These are phyloP conservation scores for Tragulus kanchil DNA, from an alignment of 2,113 vertebrate genomes.

Conservation along the genomic window DNA sequence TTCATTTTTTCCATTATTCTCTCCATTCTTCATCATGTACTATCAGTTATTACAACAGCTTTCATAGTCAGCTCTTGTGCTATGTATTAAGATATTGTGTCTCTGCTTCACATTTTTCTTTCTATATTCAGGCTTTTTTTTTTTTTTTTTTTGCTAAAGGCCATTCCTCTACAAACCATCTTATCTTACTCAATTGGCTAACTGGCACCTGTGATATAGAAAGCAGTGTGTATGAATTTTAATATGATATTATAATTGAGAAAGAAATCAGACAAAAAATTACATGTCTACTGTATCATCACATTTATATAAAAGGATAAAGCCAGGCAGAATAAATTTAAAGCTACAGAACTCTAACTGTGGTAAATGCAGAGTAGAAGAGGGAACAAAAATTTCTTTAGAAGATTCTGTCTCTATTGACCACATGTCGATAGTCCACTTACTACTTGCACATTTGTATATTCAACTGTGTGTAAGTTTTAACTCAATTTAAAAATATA, in stretches of 20 bases:
- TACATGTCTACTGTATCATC: not conserved
- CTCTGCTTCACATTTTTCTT: not conserved
- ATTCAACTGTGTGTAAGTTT: not conserved
- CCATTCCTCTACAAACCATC: not conserved
- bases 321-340: not conserved
- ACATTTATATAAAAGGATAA: not conserved
- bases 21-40: not conserved
- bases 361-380: not conserved
- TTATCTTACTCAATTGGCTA: not conserved
- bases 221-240: not conserved
- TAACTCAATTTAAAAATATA: constrained; percentile 25
- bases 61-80: not conserved
- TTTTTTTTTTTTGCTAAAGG: not conserved
- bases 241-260: not conserved
- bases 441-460: not conserved
- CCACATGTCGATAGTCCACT: not conserved
- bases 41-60: not conserved
- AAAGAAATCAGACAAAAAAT: not conserved
- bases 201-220: not conserved
- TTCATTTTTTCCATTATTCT: not conserved
- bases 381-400: not conserved
- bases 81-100: not conserved
- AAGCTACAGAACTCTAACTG: not conserved
- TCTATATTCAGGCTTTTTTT: not conserved
- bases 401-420: not conserved